Base-by-base conservation (phyloP, 2,797 vertebrate genomes). In the Enteromius mattozi region DNA sequence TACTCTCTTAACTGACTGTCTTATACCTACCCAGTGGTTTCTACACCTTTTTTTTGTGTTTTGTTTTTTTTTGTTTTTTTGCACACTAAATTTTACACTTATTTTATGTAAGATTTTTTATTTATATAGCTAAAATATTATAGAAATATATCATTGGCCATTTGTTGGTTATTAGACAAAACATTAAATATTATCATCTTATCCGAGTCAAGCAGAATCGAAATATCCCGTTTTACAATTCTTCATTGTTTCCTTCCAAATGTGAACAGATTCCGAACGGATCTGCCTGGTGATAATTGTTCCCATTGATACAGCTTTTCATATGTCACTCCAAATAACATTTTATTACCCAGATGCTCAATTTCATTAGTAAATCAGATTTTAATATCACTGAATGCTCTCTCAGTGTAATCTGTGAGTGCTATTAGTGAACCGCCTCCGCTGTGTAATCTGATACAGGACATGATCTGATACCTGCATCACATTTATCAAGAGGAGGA, bases 391-490 rank as follows among this genome's bases (percentile, higher is more conserved):
- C 13, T 76, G 40, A 70, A 70, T 37, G 19, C 13, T 47, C 82
- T 69, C 27, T 69, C 27, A 4, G 35, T 24, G 65, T 59, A 84
- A 84, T 71, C 65, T 78, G 49, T n/a, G 40, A 61, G 56, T 63
- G 75, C 65, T 71, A 69, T 84, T 78, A 69, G 75, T 35, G 61
- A 78, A 78, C 63, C 69, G 74, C 9, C 82, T 56, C 49, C 12
- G 61, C 63, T 68, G 47, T 71, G 82, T 78, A 70, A 84, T 84
- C 82, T 84, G 66, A 84, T 70, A 78, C 33, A 9, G 30, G 49
- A 42, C 63, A 78, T 37, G 51, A 78, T 84, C 65, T 84, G 82
- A 78, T 78, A 84, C 75, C 74, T 47, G 65, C 82, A 61, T 69
- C 47, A 27, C 69, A 80, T 80, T 75, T 47, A 74, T 78, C 51